Evolutionary conservation across 2,797 vertebrate species (phyloP), one percentile per base, ranked within the genome.

Genomic region (Hoplostethus atlanticus): DNA sequence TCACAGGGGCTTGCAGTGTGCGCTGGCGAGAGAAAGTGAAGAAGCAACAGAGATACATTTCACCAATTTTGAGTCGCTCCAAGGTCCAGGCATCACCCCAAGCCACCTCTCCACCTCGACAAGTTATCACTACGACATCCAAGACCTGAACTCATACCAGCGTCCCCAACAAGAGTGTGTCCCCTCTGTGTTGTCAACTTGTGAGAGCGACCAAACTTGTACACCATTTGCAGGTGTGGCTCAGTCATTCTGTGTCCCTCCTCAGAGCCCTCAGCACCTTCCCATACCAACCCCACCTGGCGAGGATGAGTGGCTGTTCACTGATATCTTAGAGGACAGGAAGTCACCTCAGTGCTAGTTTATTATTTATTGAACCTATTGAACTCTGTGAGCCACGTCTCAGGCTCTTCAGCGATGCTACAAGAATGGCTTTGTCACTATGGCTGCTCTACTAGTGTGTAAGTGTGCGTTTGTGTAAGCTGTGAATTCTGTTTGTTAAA

Each of bases 281-380:
- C 68, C 74, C 31, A 70, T 94, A 57, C 77, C 75, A 40, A 93
- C 89, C 8, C 94, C 80, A 0, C 93, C 94, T 21, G 73, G 78
- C 0, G 92, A 93, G 47, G 89, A 93, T 1, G 93, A 95, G 61
- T 95, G 94, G 93, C 78, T 92, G 40, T 95, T 95, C 83, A 89
- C 84, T 4, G 92, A 95, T 25, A 96, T 96, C 73, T 73, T 93
- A 55, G 84, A 90, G 60, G 92, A 91, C 47, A 77, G 80, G 9
- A 60, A 16, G 63, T 70, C 64, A 11, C 56, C 28, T 0, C n/a
- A 61, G 48, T 80, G 36, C 17, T 63, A 64, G 46, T 64, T 36
- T 66, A 5, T 36, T 59, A 15, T 6, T 38, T 54, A 28, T 8
- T 40, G 11, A 13, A 36, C 8, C 7, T 6, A 38, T 21, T 17